Evolutionary conservation across 2,113 vertebrate species (phyloP).

Genomic region (Lanius collurio): DNA sequence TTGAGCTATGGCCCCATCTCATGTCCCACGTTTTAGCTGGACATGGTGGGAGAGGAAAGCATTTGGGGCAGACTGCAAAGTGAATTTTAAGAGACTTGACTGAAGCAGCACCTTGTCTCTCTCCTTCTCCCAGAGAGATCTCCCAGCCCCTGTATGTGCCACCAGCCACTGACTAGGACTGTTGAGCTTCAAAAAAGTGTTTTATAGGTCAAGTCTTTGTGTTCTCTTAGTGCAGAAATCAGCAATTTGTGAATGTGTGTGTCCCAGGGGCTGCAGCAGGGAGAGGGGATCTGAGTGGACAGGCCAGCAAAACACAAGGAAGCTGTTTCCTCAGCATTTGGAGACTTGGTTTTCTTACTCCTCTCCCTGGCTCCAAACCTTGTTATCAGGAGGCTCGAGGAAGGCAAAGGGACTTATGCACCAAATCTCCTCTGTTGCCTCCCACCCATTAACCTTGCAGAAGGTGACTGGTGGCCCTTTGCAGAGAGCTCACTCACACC

Average conservation of each 20-base stretch:
- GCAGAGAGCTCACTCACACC: fast-evolving
- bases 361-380: not conserved
- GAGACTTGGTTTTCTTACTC: not conserved
- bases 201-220: not conserved
- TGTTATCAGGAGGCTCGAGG: fast-evolving
- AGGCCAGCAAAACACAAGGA: not conserved
- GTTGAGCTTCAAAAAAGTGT: not conserved
- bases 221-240: not conserved
- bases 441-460: fast-evolving
- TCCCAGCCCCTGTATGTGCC: not conserved
- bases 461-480: not conserved
- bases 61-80: not conserved
- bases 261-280: fast-evolving
- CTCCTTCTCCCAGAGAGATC: not conserved
- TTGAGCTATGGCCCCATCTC: not conserved
- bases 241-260: fast-evolving
- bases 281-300: fast-evolving
- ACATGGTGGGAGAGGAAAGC: not conserved
- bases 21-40: fast-evolving
- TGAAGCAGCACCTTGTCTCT: not conserved
- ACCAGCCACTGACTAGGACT: not conserved
- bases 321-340: not conserved
- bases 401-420: not conserved
- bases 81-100: not conserved
- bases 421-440: fast-evolving